Base-by-base conservation (phyloP, 1,140 invertebrate species). In the Drosophila guanche region DNA sequence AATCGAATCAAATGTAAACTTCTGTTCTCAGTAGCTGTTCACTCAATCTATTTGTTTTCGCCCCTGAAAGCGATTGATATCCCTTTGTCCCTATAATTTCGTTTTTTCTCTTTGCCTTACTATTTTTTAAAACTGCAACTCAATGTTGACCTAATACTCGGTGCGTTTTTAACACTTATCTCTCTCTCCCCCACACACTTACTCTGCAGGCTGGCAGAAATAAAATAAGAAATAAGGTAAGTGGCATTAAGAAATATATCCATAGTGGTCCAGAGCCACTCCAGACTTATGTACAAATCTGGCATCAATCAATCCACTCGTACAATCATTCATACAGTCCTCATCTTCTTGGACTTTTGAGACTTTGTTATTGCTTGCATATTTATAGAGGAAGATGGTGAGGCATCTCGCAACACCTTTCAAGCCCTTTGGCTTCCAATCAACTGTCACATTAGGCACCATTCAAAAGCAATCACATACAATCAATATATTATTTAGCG, bases 401-500 rank as follows among this genome's bases (percentile, higher is more conserved):
- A 27, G 25, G 5, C 25, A 27, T 5, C 25, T 6, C 0, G 25
- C 25, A 60, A 16, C 57, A 4, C 7, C 41, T 65, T 27, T 37
- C 5, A n/a, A 23, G 5, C 22, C 22, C 27, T 4, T 7, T 6
- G 14, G 5, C 16, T 14, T 1, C 8, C 20, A 16, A 20, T 70
- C 40, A 71, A 8, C 45, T 55, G 52, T 29, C 69, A 47, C 52
- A 47, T 74, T 74, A 74, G 66, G 53, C 43, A 37, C 20, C 58
- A 57, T 65, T 73, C 65, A 52, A 57, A 27, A 16, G 41, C 46
- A 63, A 52, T 71, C 59, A 51, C 12, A 51, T 54, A 20, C 10
- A 42, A 50, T 41, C 5, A 29, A 16, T 25, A 42, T 4, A 37
- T 40, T 27, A 50, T 69, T 70, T 47, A 42, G 55, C 12, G n/a